Evolutionary conservation across 2,888 invertebrate species (phyloP).

Genomic region (Nomada fabriciana): DNA sequence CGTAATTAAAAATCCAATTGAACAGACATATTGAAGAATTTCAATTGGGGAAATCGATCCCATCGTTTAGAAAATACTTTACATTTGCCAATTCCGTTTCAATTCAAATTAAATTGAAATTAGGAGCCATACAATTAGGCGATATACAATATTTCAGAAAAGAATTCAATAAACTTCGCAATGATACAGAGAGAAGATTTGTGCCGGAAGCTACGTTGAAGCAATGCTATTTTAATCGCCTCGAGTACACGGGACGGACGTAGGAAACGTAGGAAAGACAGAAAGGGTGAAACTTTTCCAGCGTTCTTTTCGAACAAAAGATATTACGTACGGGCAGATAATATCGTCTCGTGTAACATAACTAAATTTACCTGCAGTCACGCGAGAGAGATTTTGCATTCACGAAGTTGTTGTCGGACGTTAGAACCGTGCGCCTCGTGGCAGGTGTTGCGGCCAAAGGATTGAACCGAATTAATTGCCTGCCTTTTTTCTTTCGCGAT

Average conservation of each 20-base stretch:
- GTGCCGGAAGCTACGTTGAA: not conserved
- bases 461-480: slow-evolving; percentile 56
- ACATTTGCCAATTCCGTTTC: not conserved
- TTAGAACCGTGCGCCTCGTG: slow-evolving; percentile 42
- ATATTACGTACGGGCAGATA: slow-evolving; percentile 50
- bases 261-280: too few relatives aligned
- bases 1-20: too few relatives aligned
- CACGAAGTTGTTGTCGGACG: slow-evolving; percentile 41
- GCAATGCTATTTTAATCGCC: not conserved
- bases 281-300: not conserved
- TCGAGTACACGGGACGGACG: not conserved
- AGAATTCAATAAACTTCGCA: not conserved
- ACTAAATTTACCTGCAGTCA: slow-evolving; percentile 63
- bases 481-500: slow-evolving; percentile 39
- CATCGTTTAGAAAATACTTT: too few relatives aligned
- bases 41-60: too few relatives aligned
- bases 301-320: slow-evolving; percentile 34
- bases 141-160: too few relatives aligned
- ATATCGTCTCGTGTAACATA: slow-evolving; percentile 54
- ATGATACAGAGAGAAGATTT: not conserved
- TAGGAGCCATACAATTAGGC: not conserved
- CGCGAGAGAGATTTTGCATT: slow-evolving; percentile 52
- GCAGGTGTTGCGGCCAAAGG: slow-evolving; percentile 52
- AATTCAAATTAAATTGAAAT: not conserved
- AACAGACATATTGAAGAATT: too few relatives aligned